Percentiles rank a stretch among this genome's conserved stretches.
Evolutionary conservation across 1,140 invertebrate species (phyloP).

Genomic region (Euschistus heros): DNA sequence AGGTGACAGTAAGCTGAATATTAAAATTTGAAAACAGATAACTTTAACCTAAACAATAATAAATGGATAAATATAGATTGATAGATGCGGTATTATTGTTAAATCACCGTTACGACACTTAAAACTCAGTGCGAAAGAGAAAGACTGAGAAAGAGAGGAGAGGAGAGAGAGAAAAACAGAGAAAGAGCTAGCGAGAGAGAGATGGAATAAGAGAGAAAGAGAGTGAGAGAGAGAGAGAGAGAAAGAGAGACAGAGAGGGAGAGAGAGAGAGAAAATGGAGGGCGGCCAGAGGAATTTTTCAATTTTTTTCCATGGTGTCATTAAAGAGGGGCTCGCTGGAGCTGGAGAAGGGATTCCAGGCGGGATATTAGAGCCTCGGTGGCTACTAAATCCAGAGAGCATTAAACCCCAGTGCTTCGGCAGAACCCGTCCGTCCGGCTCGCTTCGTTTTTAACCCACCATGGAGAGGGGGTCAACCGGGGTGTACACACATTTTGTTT

Average conservation of each 20-base stretch:
- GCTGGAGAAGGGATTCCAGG: neutral
- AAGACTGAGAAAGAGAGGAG: neutral
- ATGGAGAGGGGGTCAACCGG: conserved; percentile 11
- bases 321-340: conserved; percentile 3
- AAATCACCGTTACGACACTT: conserved; percentile 3
- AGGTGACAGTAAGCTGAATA: too few relatives aligned
- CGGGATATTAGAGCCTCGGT: conserved; percentile 5
- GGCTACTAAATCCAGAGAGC: conserved; percentile 8
- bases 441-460: conserved; percentile 13
- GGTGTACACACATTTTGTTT: neutral
- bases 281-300: neutral
- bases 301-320: conserved; percentile 3
- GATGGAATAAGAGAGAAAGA: neutral
- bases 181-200: neutral
- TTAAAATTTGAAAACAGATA: too few relatives aligned
- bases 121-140: neutral
- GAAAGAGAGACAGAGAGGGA: neutral
- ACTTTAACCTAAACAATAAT: too few relatives aligned
- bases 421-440: conserved; percentile 9
- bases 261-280: neutral
- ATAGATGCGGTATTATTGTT: neutral
- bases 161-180: neutral
- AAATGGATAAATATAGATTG: too few relatives aligned
- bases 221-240: neutral
- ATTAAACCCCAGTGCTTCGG: neutral